A percentile compares a stretch with the other conserved stretches of the same genome.
Evolutionary conservation across 2,888 invertebrate genomes (phyloP).

Genomic region (Portevinia maculata): DNA sequence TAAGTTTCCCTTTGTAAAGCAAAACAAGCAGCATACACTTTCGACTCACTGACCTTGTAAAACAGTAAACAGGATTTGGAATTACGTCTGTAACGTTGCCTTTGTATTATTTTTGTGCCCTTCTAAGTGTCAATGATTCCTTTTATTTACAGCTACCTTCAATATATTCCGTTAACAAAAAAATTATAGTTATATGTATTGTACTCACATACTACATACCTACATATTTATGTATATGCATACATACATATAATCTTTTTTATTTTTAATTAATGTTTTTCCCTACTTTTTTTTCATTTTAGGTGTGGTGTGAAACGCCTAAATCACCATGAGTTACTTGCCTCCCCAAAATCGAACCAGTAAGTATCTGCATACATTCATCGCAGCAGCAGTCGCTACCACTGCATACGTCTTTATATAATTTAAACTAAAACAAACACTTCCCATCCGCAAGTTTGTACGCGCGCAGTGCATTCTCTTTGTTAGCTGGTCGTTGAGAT

Average conservation of each 20-base stretch:
- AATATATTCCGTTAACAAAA: too few species aligned
- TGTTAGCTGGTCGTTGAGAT: slow-evolving; percentile 48
- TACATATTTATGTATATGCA: neutral
- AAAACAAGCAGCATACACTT: too few species aligned
- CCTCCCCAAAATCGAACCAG: slow-evolving; percentile 92
- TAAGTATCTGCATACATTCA: slow-evolving; percentile 84
- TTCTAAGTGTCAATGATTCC: too few species aligned
- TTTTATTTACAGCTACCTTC: too few species aligned
- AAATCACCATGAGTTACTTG: slow-evolving; percentile 93
- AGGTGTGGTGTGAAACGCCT: slow-evolving; percentile 88
- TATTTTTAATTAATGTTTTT: slow-evolving; percentile 75
- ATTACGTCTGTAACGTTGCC: too few species aligned
- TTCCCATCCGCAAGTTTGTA: slow-evolving; percentile 17
- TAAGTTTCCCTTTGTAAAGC: too few species aligned
- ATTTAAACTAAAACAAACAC: slow-evolving; percentile 62
- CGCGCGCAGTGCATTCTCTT: slow-evolving; percentile 44
- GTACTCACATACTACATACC: too few species aligned
- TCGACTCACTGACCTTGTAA: too few species aligned
- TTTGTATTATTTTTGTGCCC: too few species aligned
- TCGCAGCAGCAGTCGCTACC: too few species aligned
- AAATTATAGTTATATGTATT: too few species aligned
- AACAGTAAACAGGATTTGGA: too few species aligned
- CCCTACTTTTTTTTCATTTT: slow-evolving; percentile 79
- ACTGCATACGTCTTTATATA: slow-evolving; percentile 15
- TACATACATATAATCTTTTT: neutral